Percentiles rank a stretch among this genome's conserved stretches.
These are phyloP conservation scores for Garrulus glandarius DNA, from an alignment of 2,797 vertebrate species.

Conservation along the genomic window DNA sequence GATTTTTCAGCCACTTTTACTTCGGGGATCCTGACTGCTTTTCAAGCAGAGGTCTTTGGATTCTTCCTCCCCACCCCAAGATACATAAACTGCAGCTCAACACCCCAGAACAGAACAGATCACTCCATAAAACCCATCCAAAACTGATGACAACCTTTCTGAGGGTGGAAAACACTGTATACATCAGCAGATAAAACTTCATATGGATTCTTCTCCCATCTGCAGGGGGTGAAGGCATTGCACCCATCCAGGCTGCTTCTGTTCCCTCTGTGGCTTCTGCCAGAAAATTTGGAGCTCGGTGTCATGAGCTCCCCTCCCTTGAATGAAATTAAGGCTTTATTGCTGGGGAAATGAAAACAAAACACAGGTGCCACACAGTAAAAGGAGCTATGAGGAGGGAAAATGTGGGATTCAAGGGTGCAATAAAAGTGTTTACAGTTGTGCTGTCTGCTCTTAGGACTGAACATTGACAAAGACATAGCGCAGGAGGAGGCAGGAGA, in stretches of 20 bases:
- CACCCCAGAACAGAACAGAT: background rate
- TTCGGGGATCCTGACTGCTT: background rate
- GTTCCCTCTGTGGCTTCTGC: background rate
- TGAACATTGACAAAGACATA: background rate
- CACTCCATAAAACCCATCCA: background rate
- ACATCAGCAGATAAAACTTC: background rate
- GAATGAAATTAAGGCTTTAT: constrained; percentile 23
- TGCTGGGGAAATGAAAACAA: constrained; percentile 43
- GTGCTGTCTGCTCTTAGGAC: background rate
- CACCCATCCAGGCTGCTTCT: background rate
- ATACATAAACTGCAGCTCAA: background rate
- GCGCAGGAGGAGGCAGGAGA: background rate
- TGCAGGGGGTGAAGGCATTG: background rate
- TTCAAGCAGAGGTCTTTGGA: background rate
- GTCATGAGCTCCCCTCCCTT: background rate
- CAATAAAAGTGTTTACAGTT: constrained; percentile 40
- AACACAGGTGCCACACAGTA: constrained; percentile 21
- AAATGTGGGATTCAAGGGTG: constrained; percentile 2
- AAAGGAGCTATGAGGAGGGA: constrained; percentile 19
- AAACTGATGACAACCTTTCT: background rate
- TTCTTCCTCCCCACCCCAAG: background rate
- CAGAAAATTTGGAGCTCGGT: background rate
- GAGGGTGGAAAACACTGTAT: background rate
- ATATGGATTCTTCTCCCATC: rapidly evolving
- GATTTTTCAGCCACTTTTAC: background rate